Evolutionary conservation across 1,140 invertebrate genomes (phyloP).

Genomic region (Macrosteles quadrilineatus): DNA sequence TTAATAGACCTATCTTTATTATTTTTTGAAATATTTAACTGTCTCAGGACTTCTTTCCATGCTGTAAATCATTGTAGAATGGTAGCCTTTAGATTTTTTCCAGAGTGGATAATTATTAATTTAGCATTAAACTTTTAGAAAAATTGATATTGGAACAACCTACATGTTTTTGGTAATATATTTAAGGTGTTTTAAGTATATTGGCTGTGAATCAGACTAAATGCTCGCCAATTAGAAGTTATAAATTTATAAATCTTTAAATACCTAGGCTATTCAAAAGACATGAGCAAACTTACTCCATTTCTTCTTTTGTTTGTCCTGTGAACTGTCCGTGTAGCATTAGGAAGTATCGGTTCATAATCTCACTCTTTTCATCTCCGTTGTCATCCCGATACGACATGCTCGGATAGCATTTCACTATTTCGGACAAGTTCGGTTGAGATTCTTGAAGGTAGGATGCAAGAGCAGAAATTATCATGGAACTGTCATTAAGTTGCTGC

Average conservation of each 20-base stretch:
- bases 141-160: no score
- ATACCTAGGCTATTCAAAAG: neutral
- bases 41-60: no score
- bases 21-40: no score
- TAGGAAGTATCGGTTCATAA: constrained; percentile 94
- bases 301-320: constrained; percentile 57
- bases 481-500: constrained; percentile 89
- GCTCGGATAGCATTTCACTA: constrained; percentile 81
- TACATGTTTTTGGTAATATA: no score
- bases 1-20: no score
- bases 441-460: constrained; percentile 74
- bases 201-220: no score
- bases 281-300: constrained; percentile 64
- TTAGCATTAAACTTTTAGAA: no score
- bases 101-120: no score
- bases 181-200: no score
- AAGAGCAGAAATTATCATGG: constrained; percentile 89
- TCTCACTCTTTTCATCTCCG: constrained; percentile 69
- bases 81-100: no score
- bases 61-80: no score
- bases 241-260: neutral
- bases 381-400: constrained; percentile 68
- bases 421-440: constrained; percentile 61
- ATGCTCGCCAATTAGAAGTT: neutral
- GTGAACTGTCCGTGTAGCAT: constrained; percentile 73